phyloP scores from a whole-genome alignment of 2,797 vertebrate species.

The Fundulus diaphanus region DNA sequence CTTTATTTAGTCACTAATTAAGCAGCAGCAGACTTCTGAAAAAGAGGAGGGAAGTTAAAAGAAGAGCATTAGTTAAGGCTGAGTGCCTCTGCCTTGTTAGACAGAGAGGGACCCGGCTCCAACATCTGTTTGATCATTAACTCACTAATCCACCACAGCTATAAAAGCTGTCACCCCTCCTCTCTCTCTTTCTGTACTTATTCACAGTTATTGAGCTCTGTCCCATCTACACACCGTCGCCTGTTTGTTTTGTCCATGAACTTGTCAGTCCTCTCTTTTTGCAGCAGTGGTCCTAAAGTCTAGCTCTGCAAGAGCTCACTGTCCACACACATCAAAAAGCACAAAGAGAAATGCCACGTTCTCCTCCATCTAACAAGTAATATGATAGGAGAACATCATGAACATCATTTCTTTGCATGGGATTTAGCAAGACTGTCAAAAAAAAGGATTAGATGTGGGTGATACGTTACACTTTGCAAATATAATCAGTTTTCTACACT shows the following conservation, averaged over 20 bases:
- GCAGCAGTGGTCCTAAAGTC: conserved; percentile 13
- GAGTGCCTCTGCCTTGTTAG: conserved; percentile 68
- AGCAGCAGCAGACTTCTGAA: conserved; percentile 48
- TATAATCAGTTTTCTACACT: no score
- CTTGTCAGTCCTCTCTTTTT: conserved; percentile 24
- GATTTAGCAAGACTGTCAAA: conserved; percentile 27
- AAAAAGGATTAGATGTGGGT: conserved; percentile 20
- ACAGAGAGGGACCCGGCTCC: conserved; percentile 40
- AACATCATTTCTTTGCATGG: conserved; percentile 30
- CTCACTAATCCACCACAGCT: conserved; percentile 45
- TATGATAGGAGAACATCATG: conserved; percentile 32
- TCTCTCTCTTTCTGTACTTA: conserved; percentile 32
- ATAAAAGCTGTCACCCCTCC: conserved; percentile 53
- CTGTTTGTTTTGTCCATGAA: conserved; percentile 43
- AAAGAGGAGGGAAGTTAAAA: conserved; percentile 44
- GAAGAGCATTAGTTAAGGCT: conserved; percentile 66
- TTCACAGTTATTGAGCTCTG: conserved; percentile 41
- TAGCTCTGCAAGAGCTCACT: conserved; percentile 32
- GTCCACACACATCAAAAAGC: conserved; percentile 30
- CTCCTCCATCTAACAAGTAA: conserved; percentile 8
- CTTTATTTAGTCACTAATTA: conserved; percentile 60
- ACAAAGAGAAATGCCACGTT: conserved; percentile 4
- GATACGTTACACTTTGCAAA: conserved; percentile 6
- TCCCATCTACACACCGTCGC: neutral
- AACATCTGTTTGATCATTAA: conserved; percentile 72